phyloP scores from a whole-genome alignment of 92 coral and sea anemone genomes.

The Bergia sp. region DNA sequence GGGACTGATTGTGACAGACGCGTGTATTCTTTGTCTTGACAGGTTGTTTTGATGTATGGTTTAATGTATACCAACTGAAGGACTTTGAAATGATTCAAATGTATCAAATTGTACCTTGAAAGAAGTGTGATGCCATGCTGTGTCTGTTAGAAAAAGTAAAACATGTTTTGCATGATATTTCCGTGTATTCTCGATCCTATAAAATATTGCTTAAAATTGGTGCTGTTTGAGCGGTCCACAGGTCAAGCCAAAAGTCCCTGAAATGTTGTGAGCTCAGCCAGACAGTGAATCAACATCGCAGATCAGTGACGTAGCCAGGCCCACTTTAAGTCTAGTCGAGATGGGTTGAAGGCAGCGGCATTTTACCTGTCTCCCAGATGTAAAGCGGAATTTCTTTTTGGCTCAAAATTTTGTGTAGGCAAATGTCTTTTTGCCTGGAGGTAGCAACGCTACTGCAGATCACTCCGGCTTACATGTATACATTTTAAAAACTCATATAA shows the following conservation, averaged over 20 bases:
- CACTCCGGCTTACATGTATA: neutral
- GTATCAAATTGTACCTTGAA: conserved; percentile 33
- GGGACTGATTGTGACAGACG: neutral
- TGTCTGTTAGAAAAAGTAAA: neutral
- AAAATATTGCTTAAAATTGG: neutral
- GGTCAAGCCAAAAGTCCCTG: neutral
- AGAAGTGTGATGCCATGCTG: conserved; percentile 9
- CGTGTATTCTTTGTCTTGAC: conserved; percentile 15
- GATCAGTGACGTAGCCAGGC: neutral
- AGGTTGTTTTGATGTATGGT: conserved; percentile 24
- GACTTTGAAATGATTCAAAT: conserved; percentile 11
- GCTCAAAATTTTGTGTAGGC: too few species aligned
- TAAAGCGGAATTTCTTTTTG: too few species aligned
- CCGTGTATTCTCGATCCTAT: neutral
- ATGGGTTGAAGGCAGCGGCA: too few species aligned
- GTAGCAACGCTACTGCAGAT: too few species aligned
- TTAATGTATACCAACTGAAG: conserved; percentile 13
- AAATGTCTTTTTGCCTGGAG: too few species aligned
- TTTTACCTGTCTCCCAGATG: too few species aligned
- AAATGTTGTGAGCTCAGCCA: neutral
- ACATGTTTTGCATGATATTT: neutral
- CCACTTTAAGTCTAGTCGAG: too few species aligned
- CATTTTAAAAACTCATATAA: neutral
- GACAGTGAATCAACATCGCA: neutral
- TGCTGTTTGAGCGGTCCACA: neutral